Base-by-base conservation (phyloP, 2,888 invertebrate genomes). In the Amphipoea lucens region DNA sequence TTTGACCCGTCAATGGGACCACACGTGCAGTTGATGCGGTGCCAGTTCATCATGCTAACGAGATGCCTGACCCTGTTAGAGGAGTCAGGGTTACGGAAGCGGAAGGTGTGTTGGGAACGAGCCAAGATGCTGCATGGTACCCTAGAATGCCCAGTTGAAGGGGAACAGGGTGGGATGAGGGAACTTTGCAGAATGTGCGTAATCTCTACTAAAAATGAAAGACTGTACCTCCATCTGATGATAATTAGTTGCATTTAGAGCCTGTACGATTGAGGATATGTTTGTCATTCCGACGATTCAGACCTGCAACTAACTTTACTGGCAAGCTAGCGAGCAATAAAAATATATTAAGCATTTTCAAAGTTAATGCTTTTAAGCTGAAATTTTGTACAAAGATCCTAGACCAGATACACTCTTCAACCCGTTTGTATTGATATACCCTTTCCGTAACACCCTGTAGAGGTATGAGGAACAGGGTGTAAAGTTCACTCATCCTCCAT, bases 11-110 rank as follows among this genome's bases (percentile, higher is more conserved):
- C 45, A 60, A 71, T 71, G 57, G 48, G 23, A 23, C 71, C 42
- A 71, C 68, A 85, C 87, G 85, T 84, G 81, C 74, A 70, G 42
- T 85, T 88, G 88, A 85, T 71, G 79, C 69, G 23, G n/a, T 85
- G 87, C 88, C 88, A 88, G 81, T 70, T n/a, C 63, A 86, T 72
- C 83, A 70, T 79, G 81, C 36, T 79, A 87, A 78, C 63, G 62
- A 79, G 77, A 42, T 67, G 60, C 12, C 20, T 76, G 85, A 76
- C 85, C 87, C 76, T 78, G 73, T 79, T 85, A 9, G 7, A 86
- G 29, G 23, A 79, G 68, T 73, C 78, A 78, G 48, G 77, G 71
- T 12, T 66, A 54, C 54, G 84, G 76, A 85, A 79, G 57, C 45
- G 70, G 84, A 78, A 74, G 73, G 23, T 63, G 17, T 48, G 48